Conservation (phyloP, 2,113 vertebrate genomes). For the Piaya cayana region DNA sequence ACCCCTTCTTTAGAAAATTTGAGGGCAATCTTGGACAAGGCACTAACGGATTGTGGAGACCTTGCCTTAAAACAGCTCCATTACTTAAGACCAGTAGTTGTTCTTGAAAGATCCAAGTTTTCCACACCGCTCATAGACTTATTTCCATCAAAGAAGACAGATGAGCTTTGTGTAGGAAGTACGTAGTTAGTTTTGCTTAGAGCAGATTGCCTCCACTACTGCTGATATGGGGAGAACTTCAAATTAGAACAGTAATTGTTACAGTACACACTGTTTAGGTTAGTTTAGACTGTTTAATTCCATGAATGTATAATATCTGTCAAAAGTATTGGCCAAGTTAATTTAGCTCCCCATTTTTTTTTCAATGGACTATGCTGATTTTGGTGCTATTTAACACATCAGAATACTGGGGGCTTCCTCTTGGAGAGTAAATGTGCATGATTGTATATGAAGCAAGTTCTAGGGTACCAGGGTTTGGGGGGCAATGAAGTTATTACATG, state of each 20-base stretch:
- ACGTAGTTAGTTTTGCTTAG: constrained; percentile 77
- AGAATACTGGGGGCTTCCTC: constrained; percentile 80
- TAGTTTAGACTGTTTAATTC: constrained; percentile 82
- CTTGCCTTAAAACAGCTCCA: constrained; percentile 98
- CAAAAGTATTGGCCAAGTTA: constrained; percentile 78
- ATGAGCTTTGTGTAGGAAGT: constrained; percentile 90
- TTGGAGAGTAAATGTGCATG: constrained; percentile 84
- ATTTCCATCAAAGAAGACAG: constrained; percentile 88
- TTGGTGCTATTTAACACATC: constrained; percentile 87
- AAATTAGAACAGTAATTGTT: constrained; percentile 76
- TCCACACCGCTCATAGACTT: constrained; percentile 84
- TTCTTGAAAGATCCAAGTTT: constrained; percentile 92
- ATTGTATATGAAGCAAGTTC: constrained; percentile 82
- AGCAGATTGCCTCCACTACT: constrained; percentile 73
- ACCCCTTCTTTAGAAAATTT: constrained; percentile 87
- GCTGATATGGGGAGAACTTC: constrained; percentile 74
- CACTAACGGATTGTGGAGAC: constrained; percentile 93
- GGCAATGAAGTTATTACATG: constrained; percentile 81
- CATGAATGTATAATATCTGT: constrained; percentile 85
- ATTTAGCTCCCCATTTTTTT: constrained; percentile 75
- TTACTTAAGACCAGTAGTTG: constrained; percentile 96
- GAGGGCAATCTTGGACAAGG: constrained; percentile 93
- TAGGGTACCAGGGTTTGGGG: constrained; percentile 81
- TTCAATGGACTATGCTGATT: constrained; percentile 75
- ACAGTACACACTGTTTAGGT: constrained; percentile 67